Evolutionary conservation across 1,140 invertebrate genomes (phyloP).

Genomic region (Papilio glaucus): DNA sequence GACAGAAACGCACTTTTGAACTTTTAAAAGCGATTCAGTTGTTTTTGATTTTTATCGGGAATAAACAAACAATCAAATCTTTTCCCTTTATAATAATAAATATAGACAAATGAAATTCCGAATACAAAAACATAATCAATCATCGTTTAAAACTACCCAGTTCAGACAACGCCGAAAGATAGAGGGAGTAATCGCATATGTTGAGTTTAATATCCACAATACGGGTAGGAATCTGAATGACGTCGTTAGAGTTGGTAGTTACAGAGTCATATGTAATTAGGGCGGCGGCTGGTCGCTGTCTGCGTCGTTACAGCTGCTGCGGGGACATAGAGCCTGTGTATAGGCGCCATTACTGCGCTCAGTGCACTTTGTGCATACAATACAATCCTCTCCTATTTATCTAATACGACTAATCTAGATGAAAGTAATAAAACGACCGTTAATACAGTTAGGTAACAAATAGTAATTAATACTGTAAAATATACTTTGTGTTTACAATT

Average conservation of each 20-base stretch:
- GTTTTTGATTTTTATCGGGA: too few relatives aligned
- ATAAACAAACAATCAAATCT: too few relatives aligned
- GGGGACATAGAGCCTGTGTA: neutral
- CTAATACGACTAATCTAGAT: neutral
- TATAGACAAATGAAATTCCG: too few relatives aligned
- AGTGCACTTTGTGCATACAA: neutral
- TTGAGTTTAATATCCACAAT: neutral
- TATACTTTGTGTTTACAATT: too few relatives aligned
- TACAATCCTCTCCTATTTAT: neutral
- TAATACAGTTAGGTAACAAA: too few relatives aligned
- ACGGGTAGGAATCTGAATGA: conserved; percentile 7
- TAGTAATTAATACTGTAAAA: too few relatives aligned
- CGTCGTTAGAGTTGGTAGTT: neutral
- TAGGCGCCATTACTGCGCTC: neutral
- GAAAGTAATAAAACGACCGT: neutral
- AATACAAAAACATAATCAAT: too few relatives aligned
- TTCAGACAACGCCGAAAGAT: too few relatives aligned
- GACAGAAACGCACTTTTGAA: too few relatives aligned
- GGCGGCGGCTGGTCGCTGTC: neutral
- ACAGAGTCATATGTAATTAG: neutral
- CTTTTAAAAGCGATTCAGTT: too few relatives aligned
- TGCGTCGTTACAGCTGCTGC: conserved; percentile 2
- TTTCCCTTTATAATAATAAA: too few relatives aligned
- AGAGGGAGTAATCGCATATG: neutral
- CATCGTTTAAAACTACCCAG: too few relatives aligned